These are phyloP conservation scores for Vultur gryphus DNA, from an alignment of 2,797 vertebrate genomes.

Conservation along the genomic window DNA sequence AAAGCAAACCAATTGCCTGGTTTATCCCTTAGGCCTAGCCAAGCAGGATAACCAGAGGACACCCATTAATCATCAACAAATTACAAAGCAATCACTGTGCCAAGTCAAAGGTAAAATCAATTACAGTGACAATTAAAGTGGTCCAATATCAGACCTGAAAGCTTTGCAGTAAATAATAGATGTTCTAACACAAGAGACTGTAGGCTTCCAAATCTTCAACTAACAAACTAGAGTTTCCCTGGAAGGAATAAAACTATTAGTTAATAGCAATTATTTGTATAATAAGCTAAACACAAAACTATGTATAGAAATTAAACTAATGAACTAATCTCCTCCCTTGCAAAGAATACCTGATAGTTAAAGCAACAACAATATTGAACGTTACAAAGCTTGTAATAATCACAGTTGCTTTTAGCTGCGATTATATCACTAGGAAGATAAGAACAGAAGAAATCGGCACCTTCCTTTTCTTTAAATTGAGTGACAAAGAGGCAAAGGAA, in stretches of 20 bases:
- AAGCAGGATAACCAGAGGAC: slow-evolving; percentile 45
- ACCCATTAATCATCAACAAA: slow-evolving; percentile 66
- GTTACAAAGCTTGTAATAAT: neutral
- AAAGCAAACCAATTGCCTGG: slow-evolving; percentile 17
- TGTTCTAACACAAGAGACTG: neutral
- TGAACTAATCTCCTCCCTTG: neutral
- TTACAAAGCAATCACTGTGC: slow-evolving; percentile 50
- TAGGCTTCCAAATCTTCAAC: neutral
- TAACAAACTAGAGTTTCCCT: neutral
- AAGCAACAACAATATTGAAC: neutral
- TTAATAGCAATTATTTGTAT: neutral
- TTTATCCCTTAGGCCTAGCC: neutral
- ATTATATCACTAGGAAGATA: neutral
- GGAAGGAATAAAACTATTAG: neutral
- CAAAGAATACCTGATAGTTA: neutral
- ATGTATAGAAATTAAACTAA: neutral
- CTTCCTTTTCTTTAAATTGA: neutral
- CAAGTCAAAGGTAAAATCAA: slow-evolving; percentile 72
- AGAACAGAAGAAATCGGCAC: neutral
- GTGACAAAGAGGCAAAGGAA: neutral
- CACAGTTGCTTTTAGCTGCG: neutral
- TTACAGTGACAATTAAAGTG: slow-evolving; percentile 64
- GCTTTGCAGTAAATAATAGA: slow-evolving; percentile 19
- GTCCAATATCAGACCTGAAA: slow-evolving; percentile 42
- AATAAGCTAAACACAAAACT: neutral